Evolutionary conservation across 2,113 vertebrate species (phyloP), one percentile per base, ranked within the genome.

Genomic region (Phalacrocorax brasilianus): DNA sequence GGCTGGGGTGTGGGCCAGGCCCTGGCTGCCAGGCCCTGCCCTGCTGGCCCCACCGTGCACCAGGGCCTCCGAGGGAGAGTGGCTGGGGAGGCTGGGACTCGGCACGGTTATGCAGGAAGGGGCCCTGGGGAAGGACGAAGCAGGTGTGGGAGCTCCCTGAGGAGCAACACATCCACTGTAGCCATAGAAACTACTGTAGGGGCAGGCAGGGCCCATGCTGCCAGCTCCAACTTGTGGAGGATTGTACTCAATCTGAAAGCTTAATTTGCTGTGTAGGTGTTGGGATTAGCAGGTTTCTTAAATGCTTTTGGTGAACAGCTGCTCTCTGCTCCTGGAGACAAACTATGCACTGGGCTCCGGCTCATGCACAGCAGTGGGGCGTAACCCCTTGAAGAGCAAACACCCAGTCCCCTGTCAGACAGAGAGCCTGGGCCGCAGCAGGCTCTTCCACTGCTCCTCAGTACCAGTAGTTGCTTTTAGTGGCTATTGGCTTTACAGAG

Each of bases 1-100:
- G 33, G 21, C 11, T 27, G 18, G 33, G 23, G 62, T 2, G 6
- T 19, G 15, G 28, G 47, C 14, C 7, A 21, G 38, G 26, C 23
- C 44, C 12, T 49, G 28, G 33, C 38, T 50, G 53, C 58, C 14
- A 14, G 59, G 52, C 28, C 26, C 17, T 21, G 44, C 15, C 40
- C 19, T 45, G 44, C 56, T 15, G 17, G 33, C 23, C n/a, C 11
- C 0, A 0, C 1, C 14, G 55, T 14, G 3, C 8, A 3, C 7
- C 27, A 26, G 56, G 45, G 5, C 3, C 45, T 22, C 21, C 4
- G 9, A 9, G 15, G 58, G 42, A 77, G 47, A 18, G 42, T 0
- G 1, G 12, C n/a, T 1, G 4, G 70, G 38, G 24, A 27, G 9
- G 26, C 44, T 7, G 53, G 23, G 14, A 8, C 1, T 3, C 53